Evolutionary conservation across 2,113 vertebrate genomes (phyloP).

Genomic region (Anas platyrhynchos): DNA sequence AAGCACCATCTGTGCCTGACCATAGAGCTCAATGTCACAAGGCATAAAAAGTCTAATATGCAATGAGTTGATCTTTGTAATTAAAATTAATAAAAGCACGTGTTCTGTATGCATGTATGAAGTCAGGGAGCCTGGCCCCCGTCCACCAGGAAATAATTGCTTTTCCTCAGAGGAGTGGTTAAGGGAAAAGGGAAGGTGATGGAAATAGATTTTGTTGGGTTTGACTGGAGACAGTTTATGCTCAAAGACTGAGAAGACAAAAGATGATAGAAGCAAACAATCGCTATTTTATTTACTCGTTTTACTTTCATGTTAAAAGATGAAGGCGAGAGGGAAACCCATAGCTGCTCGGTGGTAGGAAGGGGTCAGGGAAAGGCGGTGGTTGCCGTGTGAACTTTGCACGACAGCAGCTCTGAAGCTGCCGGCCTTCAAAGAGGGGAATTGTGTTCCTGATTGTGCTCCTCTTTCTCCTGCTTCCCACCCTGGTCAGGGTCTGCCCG

Average conservation of each 20-base stretch:
- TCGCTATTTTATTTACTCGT: not conserved
- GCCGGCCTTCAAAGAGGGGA: not conserved
- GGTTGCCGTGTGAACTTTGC: not conserved
- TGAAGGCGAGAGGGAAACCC: not conserved
- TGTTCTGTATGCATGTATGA: not conserved
- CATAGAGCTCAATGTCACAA: not conserved
- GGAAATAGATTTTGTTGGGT: not conserved
- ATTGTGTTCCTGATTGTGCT: not conserved
- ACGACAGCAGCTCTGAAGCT: not conserved
- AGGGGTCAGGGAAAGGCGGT: not conserved
- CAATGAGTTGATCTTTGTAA: not conserved
- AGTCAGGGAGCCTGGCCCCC: not conserved
- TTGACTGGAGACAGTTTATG: not conserved
- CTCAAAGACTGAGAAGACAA: not conserved
- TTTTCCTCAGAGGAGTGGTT: not conserved
- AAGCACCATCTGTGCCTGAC: not conserved
- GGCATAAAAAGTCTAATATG: not conserved
- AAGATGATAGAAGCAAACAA: not conserved
- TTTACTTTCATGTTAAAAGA: not conserved
- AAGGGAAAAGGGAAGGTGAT: not conserved
- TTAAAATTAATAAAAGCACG: not conserved
- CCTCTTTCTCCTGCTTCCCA: not conserved
- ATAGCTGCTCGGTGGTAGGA: not conserved
- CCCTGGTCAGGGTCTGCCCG: accelerated
- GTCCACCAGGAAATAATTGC: not conserved